These are phyloP conservation scores for Jordanella pulchra DNA, from an alignment of 2,797 vertebrate species.

Conservation along the genomic window DNA sequence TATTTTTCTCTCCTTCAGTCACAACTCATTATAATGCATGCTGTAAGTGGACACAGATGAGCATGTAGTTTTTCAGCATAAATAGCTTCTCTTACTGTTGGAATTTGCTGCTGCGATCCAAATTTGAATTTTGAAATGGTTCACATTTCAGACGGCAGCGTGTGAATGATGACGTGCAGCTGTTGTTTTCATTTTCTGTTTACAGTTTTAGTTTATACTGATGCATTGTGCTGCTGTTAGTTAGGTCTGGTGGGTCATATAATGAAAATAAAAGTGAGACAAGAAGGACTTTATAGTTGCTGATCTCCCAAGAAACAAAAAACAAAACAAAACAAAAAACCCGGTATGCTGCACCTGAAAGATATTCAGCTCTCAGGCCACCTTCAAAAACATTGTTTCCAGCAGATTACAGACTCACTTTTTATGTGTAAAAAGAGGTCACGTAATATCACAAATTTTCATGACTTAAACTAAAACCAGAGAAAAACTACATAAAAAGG, in stretches of 20 bases:
- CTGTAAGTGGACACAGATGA: slow-evolving; percentile 22
- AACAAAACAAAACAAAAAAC: not conserved
- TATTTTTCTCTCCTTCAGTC: slow-evolving; percentile 18
- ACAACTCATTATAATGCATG: slow-evolving; percentile 19
- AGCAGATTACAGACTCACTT: not conserved
- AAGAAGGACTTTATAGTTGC: not conserved
- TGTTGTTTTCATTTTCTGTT: slow-evolving; percentile 3
- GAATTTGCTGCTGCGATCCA: slow-evolving; percentile 2
- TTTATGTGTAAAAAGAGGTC: not conserved
- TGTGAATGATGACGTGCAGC: slow-evolving; percentile 8
- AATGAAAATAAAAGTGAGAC: not conserved
- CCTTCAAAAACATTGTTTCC: not conserved
- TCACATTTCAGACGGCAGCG: not conserved
- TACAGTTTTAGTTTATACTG: not conserved
- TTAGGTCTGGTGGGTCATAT: not conserved
- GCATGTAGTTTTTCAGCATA: slow-evolving; percentile 10
- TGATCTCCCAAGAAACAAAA: not conserved
- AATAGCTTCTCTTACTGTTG: slow-evolving; percentile 4
- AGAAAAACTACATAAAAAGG: too few relatives aligned
- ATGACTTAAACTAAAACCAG: too few relatives aligned
- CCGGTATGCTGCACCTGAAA: not conserved
- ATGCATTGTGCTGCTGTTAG: not conserved
- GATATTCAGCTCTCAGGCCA: not conserved
- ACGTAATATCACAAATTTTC: not conserved
- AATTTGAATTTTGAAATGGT: slow-evolving; percentile 3